A percentile compares a stretch with the other conserved stretches of the same genome.
These are phyloP conservation scores for Drosophila insularis DNA, from an alignment of 1,140 invertebrate species.

Conservation along the genomic window DNA sequence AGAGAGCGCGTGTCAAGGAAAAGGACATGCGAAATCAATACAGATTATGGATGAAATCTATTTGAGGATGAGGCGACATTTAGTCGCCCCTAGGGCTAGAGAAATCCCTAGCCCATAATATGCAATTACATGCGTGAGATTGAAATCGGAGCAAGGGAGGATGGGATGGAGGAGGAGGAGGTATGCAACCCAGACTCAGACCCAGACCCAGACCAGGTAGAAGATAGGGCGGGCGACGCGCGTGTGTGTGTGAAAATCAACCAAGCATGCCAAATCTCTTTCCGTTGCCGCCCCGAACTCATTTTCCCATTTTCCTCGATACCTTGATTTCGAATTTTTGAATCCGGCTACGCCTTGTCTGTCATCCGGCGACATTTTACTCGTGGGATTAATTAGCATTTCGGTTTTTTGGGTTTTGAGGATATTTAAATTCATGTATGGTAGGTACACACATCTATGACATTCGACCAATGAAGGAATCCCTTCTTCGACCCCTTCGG, in stretches of 20 bases:
- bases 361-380: conserved; percentile 10
- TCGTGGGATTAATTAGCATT: conserved; percentile 77
- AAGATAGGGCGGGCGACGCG: conserved; percentile 2
- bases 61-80: conserved; percentile 43
- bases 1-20: conserved; percentile 13
- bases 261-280: conserved; percentile 55
- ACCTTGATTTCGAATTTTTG: background rate
- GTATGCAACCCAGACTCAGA: no score
- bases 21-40: conserved; percentile 52
- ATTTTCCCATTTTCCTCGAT: background rate
- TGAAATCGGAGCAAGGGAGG: conserved; percentile 44
- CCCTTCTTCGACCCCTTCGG: background rate
- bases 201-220: conserved; percentile 25
- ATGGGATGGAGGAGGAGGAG: no score
- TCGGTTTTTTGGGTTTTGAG: conserved; percentile 48
- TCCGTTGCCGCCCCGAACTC: conserved; percentile 9
- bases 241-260: conserved; percentile 68
- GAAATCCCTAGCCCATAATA: conserved; percentile 38
- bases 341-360: conserved; percentile 19
- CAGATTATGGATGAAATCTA: conserved; percentile 50
- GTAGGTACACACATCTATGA: background rate
- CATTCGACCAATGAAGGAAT: conserved; percentile 14
- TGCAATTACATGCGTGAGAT: conserved; percentile 77
- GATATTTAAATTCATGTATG: conserved; percentile 44
- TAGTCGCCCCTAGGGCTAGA: conserved; percentile 28